phyloP scores from a whole-genome alignment of 2,888 invertebrate genomes.

The Xylophagus ater region DNA sequence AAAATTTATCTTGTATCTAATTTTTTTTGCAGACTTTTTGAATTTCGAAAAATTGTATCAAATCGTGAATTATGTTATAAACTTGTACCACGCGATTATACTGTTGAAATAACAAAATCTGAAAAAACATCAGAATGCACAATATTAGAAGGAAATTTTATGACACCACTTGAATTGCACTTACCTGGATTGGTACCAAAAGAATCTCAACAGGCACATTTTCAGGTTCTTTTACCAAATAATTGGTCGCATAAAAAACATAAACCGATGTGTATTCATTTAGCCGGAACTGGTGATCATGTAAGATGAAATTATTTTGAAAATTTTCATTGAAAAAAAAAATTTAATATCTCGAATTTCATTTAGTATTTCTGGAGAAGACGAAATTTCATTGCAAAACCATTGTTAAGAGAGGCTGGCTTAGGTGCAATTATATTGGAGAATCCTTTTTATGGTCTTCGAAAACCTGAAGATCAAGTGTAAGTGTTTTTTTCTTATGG shows the following conservation, averaged over 20 bases:
- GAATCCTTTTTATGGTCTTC: constrained; percentile 88
- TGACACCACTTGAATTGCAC: constrained; percentile 68
- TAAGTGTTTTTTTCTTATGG: constrained; percentile 38
- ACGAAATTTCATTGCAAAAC: constrained; percentile 80
- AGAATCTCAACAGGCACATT: constrained; percentile 72
- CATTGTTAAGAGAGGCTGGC: constrained; percentile 75
- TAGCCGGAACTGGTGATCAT: constrained; percentile 98
- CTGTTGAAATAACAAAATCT: constrained; percentile 76
- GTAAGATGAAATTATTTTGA: constrained; percentile 44
- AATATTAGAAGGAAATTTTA: constrained; percentile 77
- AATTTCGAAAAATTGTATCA: constrained; percentile 78
- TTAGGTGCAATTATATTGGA: constrained; percentile 91
- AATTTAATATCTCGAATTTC: constrained; percentile 4
- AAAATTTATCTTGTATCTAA: too few species aligned
- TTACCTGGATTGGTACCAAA: constrained; percentile 80
- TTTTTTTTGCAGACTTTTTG: constrained; percentile 64
- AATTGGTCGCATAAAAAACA: constrained; percentile 59
- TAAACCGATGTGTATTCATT: constrained; percentile 82
- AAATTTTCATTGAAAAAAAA: constrained; percentile 2
- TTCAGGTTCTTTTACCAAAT: constrained; percentile 70
- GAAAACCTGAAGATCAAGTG: constrained; percentile 82
- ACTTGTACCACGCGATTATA: constrained; percentile 71
- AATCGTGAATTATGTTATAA: constrained; percentile 71
- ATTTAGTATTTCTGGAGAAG: constrained; percentile 82
- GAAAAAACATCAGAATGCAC: constrained; percentile 61